These are phyloP conservation scores for Lordiphosa collinella DNA, from an alignment of 1,140 invertebrate species.

Conservation along the genomic window DNA sequence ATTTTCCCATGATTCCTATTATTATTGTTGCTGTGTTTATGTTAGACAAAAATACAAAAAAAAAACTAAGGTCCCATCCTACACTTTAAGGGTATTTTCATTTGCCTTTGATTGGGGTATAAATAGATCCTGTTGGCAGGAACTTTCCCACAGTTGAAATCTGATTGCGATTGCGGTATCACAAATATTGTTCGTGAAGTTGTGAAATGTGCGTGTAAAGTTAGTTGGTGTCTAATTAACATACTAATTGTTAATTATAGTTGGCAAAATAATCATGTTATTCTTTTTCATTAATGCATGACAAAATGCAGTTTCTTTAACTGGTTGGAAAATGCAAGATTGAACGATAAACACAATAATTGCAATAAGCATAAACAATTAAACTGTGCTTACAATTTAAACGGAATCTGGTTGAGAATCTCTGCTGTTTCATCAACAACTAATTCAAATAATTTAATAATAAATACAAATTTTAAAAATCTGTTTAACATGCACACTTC, in stretches of 20 bases:
- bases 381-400: constrained; percentile 60
- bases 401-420: constrained; percentile 68
- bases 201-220: not conserved
- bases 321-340: constrained; percentile 9
- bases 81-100: constrained; percentile 37
- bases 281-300: constrained; percentile 43
- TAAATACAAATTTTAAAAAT: too few relatives aligned
- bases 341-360: constrained; percentile 32
- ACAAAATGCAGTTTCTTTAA: constrained; percentile 63
- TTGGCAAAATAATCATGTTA: constrained; percentile 1
- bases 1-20: constrained; percentile 9
- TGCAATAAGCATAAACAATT: constrained; percentile 62
- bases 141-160: constrained; percentile 32
- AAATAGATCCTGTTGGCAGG: constrained; percentile 41
- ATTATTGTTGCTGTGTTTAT: constrained; percentile 25
- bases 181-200: not conserved
- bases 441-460: too few relatives aligned
- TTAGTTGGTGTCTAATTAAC: not conserved
- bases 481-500: too few relatives aligned
- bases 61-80: constrained; percentile 7
- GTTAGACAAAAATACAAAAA: constrained; percentile 22
- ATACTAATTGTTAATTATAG: too few relatives aligned
- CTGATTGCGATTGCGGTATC: constrained; percentile 10
- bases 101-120: constrained; percentile 36
- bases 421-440: constrained; percentile 2